A percentile compares a stretch with the other conserved stretches of the same genome.
Conservation (phyloP, 2,797 vertebrate species). For the Geotrypetes seraphini region DNA sequence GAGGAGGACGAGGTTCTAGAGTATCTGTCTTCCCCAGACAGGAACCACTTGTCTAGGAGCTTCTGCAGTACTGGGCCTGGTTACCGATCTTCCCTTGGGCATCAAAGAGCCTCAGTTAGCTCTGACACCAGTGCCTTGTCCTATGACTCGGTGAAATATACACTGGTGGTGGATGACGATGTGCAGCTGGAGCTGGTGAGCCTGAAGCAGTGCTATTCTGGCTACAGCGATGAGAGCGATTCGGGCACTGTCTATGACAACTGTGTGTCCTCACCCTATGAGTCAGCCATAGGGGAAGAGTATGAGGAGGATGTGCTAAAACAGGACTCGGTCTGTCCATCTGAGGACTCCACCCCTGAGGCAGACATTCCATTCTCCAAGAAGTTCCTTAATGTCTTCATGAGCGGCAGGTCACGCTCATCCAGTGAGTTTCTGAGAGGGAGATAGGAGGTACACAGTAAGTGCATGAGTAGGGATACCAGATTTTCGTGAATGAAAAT, state of each 20-base stretch:
- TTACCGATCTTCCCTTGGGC: constrained; percentile 32
- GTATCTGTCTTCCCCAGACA: constrained; percentile 55
- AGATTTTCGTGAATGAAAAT: too few relatives aligned
- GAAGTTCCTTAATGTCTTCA: constrained; percentile 96
- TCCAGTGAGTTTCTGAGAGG: constrained; percentile 75
- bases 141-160: constrained; percentile 97
- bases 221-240: constrained; percentile 93
- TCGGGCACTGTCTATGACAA: constrained; percentile 91
- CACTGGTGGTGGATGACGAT: constrained; percentile 89
- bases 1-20: constrained; percentile 75
- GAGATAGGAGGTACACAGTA: background rate
- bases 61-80: constrained; percentile 19
- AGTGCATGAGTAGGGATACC: too few relatives aligned
- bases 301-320: constrained; percentile 80
- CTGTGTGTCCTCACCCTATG: constrained; percentile 86
- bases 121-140: constrained; percentile 87
- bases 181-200: constrained; percentile 90
- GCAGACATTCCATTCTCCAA: constrained; percentile 84
- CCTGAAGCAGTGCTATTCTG: constrained; percentile 84
- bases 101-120: constrained; percentile 72
- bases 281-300: constrained; percentile 84
- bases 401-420: constrained; percentile 85
- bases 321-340: constrained; percentile 71
- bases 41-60: constrained; percentile 27
- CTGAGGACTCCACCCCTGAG: constrained; percentile 84